A percentile compares a stretch with the other conserved stretches of the same genome.
Evolutionary conservation across 2,888 invertebrate genomes (phyloP).

Genomic region (Eristalis arbustorum): DNA sequence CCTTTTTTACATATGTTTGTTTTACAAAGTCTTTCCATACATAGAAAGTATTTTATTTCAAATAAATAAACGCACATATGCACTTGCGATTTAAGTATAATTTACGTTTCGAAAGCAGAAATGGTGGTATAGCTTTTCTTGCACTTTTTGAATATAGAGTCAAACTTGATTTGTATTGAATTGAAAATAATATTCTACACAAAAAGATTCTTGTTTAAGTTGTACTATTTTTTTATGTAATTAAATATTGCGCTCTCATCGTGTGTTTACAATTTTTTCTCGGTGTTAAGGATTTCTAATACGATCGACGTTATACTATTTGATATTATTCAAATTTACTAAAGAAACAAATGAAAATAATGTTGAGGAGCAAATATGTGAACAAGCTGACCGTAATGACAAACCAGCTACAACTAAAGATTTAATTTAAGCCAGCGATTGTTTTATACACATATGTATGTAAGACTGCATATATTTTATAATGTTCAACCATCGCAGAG

Average conservation of each 20-base stretch:
- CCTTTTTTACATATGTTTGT: background rate
- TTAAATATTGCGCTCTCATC: slow-evolving; percentile 1
- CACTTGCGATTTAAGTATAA: background rate
- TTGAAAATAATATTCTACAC: background rate
- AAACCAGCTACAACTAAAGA: slow-evolving; percentile 63
- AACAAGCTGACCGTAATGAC: slow-evolving; percentile 52
- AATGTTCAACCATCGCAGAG: slow-evolving; percentile 52
- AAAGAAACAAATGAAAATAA: background rate
- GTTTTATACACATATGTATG: slow-evolving; percentile 64
- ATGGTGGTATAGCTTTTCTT: background rate
- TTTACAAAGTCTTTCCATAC: background rate
- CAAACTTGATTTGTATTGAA: background rate
- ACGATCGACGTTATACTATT: background rate
- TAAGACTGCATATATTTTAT: slow-evolving; percentile 7
- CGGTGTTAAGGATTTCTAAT: background rate
- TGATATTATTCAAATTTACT: background rate
- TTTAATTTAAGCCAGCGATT: slow-evolving; percentile 56
- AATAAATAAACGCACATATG: background rate
- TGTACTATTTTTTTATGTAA: background rate
- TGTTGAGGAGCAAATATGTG: background rate
- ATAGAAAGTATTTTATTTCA: background rate
- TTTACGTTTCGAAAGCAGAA: background rate
- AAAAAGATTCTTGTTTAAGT: background rate
- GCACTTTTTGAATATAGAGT: background rate
- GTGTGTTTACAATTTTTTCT: background rate